Conservation (phyloP, 2,888 invertebrate species). For the Leucophora obtusa region DNA sequence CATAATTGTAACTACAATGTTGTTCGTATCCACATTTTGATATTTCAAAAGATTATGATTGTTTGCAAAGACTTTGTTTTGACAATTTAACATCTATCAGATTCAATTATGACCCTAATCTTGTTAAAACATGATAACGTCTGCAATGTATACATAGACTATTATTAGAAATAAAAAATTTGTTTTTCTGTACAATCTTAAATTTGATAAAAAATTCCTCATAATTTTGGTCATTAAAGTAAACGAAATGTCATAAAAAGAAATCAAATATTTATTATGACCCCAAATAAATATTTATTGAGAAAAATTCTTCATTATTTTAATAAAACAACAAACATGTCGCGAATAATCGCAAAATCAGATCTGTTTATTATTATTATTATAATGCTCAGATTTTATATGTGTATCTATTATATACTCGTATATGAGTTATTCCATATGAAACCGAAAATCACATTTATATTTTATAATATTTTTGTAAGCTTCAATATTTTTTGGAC, state of each 20-base stretch:
- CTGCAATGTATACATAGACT: too few species aligned
- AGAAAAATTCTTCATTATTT: background rate
- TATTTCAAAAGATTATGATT: too few species aligned
- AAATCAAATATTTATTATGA: constrained; percentile 8
- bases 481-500: too few species aligned
- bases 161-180: too few species aligned
- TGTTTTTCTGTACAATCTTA: background rate
- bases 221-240: constrained; percentile 1
- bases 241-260: constrained; percentile 12
- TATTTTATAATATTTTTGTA: too few species aligned
- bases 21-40: too few species aligned
- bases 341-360: constrained; percentile 15
- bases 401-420: too few species aligned
- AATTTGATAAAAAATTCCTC: background rate
- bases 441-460: background rate
- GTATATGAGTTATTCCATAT: background rate
- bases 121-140: too few species aligned
- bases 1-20: too few species aligned
- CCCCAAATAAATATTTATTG: background rate
- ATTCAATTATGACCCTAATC: too few species aligned
- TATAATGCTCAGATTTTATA: background rate
- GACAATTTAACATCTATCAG: too few species aligned
- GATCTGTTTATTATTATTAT: constrained; percentile 2
- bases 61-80: too few species aligned
- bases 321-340: constrained; percentile 2